Conservation (phyloP, 2,888 invertebrate species). For the Tolmerus cingulatus region DNA sequence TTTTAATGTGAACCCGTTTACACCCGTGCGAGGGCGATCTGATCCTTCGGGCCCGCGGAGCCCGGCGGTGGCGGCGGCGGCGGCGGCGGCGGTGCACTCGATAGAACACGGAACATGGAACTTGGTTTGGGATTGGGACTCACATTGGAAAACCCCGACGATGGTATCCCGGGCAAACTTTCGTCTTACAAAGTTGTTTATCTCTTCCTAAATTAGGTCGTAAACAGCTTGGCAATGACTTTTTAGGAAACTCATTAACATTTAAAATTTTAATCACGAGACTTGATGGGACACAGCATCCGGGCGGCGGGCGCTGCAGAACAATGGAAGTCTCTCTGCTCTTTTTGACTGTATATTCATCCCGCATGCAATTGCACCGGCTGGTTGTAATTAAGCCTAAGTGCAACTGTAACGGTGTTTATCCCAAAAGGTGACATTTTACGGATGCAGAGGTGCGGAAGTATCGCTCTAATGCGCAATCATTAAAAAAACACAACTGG, state of each 20-base stretch:
- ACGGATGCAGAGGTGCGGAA: conserved; percentile 1
- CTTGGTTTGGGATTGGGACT: not conserved
- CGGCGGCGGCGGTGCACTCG: not conserved
- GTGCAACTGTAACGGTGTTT: not conserved
- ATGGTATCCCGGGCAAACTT: not conserved
- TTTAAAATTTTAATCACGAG: conserved; percentile 47
- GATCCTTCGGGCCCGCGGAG: not conserved
- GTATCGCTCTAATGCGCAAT: not conserved
- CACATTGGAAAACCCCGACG: not conserved
- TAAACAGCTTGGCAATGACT: conserved; percentile 46
- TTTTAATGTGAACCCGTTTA: conserved; percentile 11
- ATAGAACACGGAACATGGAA: not conserved
- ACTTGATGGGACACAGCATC: not conserved
- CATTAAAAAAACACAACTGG: not conserved
- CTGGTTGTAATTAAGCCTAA: conserved; percentile 7
- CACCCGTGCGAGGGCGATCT: not conserved
- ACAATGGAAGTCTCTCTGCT: not conserved
- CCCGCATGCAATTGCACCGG: not conserved
- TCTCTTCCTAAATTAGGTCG: conserved; percentile 44
- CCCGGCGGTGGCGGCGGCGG: too few species aligned
- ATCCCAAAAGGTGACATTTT: not conserved
- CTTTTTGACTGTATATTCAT: conserved; percentile 15
- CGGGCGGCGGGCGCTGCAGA: not conserved
- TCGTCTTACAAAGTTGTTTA: conserved; percentile 37
- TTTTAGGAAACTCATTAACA: conserved; percentile 48